Evolutionary conservation across 2,888 invertebrate species (phyloP).

Genomic region (Melieria crassipennis): DNA sequence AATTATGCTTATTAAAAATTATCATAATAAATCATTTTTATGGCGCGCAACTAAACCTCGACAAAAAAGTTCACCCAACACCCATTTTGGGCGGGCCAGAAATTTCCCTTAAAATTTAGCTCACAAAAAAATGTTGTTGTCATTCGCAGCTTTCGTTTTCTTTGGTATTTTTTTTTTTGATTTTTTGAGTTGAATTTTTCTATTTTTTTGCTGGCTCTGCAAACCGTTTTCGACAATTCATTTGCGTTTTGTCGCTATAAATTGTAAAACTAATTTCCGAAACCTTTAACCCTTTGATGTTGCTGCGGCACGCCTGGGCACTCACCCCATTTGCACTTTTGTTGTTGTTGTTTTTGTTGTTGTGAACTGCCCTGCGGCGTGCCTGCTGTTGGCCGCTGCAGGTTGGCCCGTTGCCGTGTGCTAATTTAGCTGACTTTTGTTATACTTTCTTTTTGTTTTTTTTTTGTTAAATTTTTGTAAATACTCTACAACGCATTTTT

Average conservation of each 20-base stretch:
- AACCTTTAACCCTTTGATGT: slow-evolving; percentile 43
- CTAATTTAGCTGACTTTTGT: slow-evolving; percentile 40
- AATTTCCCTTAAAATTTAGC: slow-evolving; percentile 16
- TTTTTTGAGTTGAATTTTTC: slow-evolving; percentile 5
- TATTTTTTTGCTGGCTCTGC: slow-evolving; percentile 1
- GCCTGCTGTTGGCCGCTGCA: background rate
- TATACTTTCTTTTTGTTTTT: slow-evolving; percentile 20
- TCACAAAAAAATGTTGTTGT: background rate
- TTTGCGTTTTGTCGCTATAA: slow-evolving; percentile 49
- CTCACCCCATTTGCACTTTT: slow-evolving; percentile 31
- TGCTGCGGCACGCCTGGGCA: slow-evolving; percentile 7
- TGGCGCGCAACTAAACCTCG: slow-evolving; percentile 32
- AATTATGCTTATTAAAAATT: slow-evolving; percentile 56
- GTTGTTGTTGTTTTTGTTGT: no score
- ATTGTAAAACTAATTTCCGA: slow-evolving; percentile 61
- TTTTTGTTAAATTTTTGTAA: slow-evolving; percentile 12
- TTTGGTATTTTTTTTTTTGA: background rate
- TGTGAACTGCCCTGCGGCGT: background rate
- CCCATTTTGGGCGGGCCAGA: background rate
- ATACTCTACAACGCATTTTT: slow-evolving; percentile 16
- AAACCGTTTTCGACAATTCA: slow-evolving; percentile 10
- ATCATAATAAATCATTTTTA: slow-evolving; percentile 62
- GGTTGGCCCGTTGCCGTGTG: slow-evolving; percentile 33
- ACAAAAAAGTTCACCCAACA: background rate
- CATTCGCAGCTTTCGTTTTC: no score